Conservation (phyloP, 1,140 invertebrate genomes). For the Caenorhabditis elegans region WBcel235 BX284606.5:11157001-11157500, state of each 20-base stretch:
- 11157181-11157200: neutral
- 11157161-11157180: neutral
- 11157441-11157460: no score
- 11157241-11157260: neutral
- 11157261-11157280: neutral
- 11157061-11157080: neutral
- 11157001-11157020: constrained; percentile 1
- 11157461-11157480: neutral
- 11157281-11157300: neutral
- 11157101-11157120: neutral
- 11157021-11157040: constrained; percentile 7
- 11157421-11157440: no score
- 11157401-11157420: neutral
- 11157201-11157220: neutral
- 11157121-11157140: neutral
- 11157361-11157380: constrained; percentile 23
- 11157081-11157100: neutral
- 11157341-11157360: no score
- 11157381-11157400: neutral
- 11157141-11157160: neutral
- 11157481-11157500: neutral
- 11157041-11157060: neutral
- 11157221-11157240: neutral
- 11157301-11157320: neutral
- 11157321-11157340: no score